phyloP scores from a whole-genome alignment of 2,113 vertebrate genomes.

The Stegostoma tigrinum region DNA sequence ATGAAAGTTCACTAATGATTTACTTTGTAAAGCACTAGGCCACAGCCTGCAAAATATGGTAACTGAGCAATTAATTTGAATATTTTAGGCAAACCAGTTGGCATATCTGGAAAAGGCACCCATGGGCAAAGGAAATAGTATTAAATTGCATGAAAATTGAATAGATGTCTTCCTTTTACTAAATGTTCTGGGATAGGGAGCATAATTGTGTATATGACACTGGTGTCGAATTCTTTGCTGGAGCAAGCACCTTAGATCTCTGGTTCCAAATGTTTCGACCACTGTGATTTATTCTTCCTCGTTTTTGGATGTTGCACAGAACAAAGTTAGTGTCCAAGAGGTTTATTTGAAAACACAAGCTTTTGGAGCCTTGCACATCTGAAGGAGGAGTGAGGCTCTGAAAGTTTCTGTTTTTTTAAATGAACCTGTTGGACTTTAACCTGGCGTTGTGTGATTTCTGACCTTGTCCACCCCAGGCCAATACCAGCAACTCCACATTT shows the following conservation, averaged over 20 bases:
- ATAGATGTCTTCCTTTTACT: neutral
- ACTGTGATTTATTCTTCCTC: no score
- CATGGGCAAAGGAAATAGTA: neutral
- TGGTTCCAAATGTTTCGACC: neutral
- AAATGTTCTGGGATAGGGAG: neutral
- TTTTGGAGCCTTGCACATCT: no score
- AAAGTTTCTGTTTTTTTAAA: no score
- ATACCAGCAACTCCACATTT: no score
- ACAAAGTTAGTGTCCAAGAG: no score
- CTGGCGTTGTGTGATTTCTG: no score
- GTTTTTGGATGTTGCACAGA: neutral
- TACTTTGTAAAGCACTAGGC: neutral
- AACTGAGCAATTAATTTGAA: no score
- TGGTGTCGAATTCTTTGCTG: neutral
- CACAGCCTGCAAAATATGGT: neutral
- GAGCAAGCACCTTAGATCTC: neutral
- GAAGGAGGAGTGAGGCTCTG: no score
- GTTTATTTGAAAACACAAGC: no score
- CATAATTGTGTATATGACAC: neutral
- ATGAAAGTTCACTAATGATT: neutral
- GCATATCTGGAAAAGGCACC: neutral
- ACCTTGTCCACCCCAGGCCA: no score
- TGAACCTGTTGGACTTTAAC: no score
- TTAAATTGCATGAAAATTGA: neutral
- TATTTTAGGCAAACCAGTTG: no score